Percentiles rank a stretch among this genome's conserved stretches.
These are phyloP conservation scores for Caenorhabditis sp. DNA, from an alignment of 2,888 invertebrate genomes.

Conservation along the genomic window DNA sequence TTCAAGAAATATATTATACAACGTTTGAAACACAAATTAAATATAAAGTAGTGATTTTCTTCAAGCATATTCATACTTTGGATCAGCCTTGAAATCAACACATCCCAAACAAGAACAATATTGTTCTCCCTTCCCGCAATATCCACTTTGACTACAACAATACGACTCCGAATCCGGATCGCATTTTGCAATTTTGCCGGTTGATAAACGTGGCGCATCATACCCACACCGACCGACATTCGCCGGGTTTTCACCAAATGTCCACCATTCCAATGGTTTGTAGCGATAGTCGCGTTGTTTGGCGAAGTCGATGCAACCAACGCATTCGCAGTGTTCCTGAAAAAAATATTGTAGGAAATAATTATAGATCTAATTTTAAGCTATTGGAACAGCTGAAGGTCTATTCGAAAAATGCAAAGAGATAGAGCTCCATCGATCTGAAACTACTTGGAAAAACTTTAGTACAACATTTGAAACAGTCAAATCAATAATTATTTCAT, in stretches of 20 bases:
- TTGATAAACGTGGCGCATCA: conserved; percentile 56
- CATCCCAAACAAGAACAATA: conserved; percentile 58
- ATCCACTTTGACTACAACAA: conserved; percentile 52
- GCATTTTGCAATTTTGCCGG: conserved; percentile 59
- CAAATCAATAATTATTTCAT: too few species aligned
- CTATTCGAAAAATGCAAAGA: too few species aligned
- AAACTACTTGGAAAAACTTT: too few species aligned
- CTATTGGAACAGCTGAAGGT: too few species aligned
- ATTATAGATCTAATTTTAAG: too few species aligned
- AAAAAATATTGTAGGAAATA: too few species aligned
- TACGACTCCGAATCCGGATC: conserved; percentile 55
- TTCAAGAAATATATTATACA: too few species aligned
- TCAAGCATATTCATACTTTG: conserved; percentile 34
- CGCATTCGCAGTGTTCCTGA: conserved; percentile 66
- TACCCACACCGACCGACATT: conserved; percentile 65
- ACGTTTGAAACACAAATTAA: too few species aligned
- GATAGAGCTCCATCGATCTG: too few species aligned
- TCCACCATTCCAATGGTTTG: conserved; percentile 64
- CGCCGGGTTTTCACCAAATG: conserved; percentile 58
- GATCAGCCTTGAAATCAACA: conserved; percentile 52
- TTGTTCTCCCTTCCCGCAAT: conserved; percentile 61
- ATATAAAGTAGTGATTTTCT: too few species aligned
- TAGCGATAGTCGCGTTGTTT: conserved; percentile 53
- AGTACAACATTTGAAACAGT: too few species aligned
- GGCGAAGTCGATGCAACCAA: conserved; percentile 65